Evolutionary conservation across 2,888 invertebrate genomes (phyloP).

Genomic region (Drosophila robusta): DNA sequence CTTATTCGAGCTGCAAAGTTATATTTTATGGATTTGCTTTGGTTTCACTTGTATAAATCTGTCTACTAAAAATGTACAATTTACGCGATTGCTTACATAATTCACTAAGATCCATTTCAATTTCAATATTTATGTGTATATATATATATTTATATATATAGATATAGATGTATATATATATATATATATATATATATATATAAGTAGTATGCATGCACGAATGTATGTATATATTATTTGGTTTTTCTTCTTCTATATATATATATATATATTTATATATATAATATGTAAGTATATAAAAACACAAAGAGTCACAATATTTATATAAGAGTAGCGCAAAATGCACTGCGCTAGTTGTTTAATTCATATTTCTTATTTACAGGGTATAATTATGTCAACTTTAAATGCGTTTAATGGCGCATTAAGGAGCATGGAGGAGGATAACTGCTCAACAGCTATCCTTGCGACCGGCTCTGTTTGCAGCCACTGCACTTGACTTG

Average conservation of each 20-base stretch:
- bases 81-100: conserved; percentile 70
- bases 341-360: conserved; percentile 17
- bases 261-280: conserved; percentile 13
- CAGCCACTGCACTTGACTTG: conserved; percentile 2
- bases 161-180: conserved; percentile 22
- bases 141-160: not conserved
- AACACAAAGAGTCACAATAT: conserved; percentile 69
- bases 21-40: conserved; percentile 15
- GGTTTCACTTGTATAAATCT: conserved; percentile 61
- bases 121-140: conserved; percentile 18
- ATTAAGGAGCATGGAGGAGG: not conserved
- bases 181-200: conserved; percentile 18
- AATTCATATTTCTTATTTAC: conserved; percentile 41
- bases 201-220: conserved; percentile 9
- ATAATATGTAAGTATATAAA: conserved; percentile 19
- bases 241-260: conserved; percentile 6
- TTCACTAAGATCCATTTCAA: conserved; percentile 41
- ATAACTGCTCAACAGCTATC: conserved; percentile 7
- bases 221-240: conserved; percentile 11
- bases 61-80: conserved; percentile 69
- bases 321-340: conserved; percentile 62
- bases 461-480: not conserved
- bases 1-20: conserved; percentile 4
- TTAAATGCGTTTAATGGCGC: conserved; percentile 28
- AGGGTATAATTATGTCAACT: conserved; percentile 23